A percentile compares a stretch with the other conserved stretches of the same genome.
phyloP scores from a whole-genome alignment of 2,113 vertebrate genomes.

The Recurvirostra avosetta region DNA sequence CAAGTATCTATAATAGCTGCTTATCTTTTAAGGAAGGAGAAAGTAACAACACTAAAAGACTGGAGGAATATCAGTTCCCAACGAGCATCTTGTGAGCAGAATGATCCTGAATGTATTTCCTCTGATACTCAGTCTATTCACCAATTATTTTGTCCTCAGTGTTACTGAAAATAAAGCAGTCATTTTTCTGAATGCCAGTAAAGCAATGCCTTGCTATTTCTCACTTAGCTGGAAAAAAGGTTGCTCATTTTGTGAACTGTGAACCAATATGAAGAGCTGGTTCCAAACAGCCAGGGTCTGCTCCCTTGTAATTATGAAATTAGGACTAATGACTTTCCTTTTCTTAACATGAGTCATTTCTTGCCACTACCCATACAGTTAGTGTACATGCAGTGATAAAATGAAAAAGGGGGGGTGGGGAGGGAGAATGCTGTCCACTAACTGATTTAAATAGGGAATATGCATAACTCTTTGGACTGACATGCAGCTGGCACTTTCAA shows the following conservation, averaged over 20 bases:
- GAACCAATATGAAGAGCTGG: not conserved
- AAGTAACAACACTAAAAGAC: not conserved
- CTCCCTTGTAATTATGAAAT: constrained; percentile 41
- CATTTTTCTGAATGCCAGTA: not conserved
- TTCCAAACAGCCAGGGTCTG: not conserved
- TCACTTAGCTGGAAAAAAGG: not conserved
- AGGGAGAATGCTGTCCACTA: not conserved
- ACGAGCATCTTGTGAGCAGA: not conserved
- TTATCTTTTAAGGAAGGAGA: not conserved
- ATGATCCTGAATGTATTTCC: not conserved
- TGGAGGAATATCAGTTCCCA: not conserved
- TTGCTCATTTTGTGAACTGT: not conserved
- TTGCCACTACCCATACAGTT: not conserved
- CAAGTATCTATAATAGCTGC: not conserved
- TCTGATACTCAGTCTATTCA: not conserved
- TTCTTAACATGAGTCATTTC: not conserved
- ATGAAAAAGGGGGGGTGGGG: not conserved
- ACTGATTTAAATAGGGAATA: not conserved
- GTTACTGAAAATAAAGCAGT: not conserved
- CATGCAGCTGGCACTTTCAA: not conserved
- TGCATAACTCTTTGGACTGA: not conserved
- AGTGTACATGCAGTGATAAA: not conserved
- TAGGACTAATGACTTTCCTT: not conserved
- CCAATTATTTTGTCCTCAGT: not conserved
- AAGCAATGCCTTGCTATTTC: not conserved